Percentiles rank a stretch among this genome's conserved stretches.
phyloP scores from a whole-genome alignment of 2,113 vertebrate species.

The Thomomys bottae region DNA sequence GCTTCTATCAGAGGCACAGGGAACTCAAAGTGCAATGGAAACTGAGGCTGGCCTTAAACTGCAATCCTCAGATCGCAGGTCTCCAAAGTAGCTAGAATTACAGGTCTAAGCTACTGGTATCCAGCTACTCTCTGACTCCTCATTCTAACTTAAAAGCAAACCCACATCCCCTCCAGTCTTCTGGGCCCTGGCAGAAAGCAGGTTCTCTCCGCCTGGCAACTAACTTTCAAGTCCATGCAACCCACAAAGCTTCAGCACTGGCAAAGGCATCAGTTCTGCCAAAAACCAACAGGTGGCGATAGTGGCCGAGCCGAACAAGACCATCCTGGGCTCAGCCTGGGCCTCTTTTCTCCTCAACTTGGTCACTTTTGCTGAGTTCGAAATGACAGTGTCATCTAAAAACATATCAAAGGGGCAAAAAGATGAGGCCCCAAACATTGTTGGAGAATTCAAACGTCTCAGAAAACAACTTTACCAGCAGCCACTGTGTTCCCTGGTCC shows the following conservation, averaged over 20 bases:
- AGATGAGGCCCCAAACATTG: background rate
- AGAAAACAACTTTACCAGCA: background rate
- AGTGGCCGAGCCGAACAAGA: background rate
- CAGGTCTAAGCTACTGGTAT: too few relatives aligned
- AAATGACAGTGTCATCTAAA: constrained; percentile 42
- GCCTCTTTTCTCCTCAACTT: constrained; percentile 18
- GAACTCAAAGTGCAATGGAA: background rate
- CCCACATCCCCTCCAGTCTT: background rate
- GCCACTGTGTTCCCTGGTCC: too few relatives aligned
- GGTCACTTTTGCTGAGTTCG: background rate
- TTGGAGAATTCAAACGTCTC: background rate
- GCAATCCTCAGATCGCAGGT: background rate
- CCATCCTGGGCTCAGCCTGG: background rate
- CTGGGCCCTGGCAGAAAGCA: background rate
- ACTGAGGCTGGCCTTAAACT: background rate
- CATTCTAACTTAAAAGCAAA: background rate
- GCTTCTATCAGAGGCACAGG: background rate
- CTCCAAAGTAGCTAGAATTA: too few relatives aligned
- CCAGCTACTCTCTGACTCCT: background rate
- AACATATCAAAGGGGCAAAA: background rate
- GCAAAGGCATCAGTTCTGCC: constrained; percentile 53
- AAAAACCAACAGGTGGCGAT: constrained; percentile 72
- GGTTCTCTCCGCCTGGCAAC: background rate
- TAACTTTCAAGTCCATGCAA: constrained; percentile 18
- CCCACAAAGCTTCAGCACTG: background rate